phyloP scores from a whole-genome alignment of 2,888 invertebrate species.

The Galeopsomyia nigrocyanea region DNA sequence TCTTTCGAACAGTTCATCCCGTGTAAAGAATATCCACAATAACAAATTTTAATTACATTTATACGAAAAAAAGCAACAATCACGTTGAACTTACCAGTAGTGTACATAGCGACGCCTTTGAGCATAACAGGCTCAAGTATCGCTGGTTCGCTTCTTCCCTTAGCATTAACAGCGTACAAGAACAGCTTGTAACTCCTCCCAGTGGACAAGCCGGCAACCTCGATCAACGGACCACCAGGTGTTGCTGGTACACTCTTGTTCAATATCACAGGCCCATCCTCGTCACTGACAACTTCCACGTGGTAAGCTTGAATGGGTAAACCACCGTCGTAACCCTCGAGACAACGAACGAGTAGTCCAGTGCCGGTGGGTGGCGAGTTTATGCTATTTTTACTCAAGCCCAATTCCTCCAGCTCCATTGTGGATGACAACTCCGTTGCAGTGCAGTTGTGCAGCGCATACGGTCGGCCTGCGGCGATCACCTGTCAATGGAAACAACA shows the following conservation, averaged over 20 bases:
- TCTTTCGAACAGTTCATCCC: too few relatives aligned
- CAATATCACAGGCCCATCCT: slow-evolving; percentile 54
- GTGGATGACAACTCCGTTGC: slow-evolving; percentile 84
- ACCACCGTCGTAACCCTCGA: slow-evolving; percentile 90
- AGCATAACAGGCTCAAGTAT: slow-evolving; percentile 87
- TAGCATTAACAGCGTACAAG: slow-evolving; percentile 88
- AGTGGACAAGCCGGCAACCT: slow-evolving; percentile 78
- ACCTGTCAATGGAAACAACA: slow-evolving; percentile 53
- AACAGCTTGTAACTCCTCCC: slow-evolving; percentile 85
- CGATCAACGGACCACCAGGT: slow-evolving; percentile 77
- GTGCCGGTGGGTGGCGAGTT: slow-evolving; percentile 67
- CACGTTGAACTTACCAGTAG: slow-evolving; percentile 75
- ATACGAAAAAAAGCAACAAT: too few relatives aligned
- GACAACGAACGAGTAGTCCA: slow-evolving; percentile 83
- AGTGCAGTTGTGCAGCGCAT: slow-evolving; percentile 89
- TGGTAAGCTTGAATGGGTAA: slow-evolving; percentile 73
- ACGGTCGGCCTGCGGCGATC: slow-evolving; percentile 76
- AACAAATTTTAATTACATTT: too few relatives aligned
- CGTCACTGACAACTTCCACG: slow-evolving; percentile 62
- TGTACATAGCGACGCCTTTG: slow-evolving; percentile 87
- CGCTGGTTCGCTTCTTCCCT: slow-evolving; percentile 87
- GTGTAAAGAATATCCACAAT: too few relatives aligned
- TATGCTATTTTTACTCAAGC: slow-evolving; percentile 51
- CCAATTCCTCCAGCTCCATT: slow-evolving; percentile 57
- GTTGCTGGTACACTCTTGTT: slow-evolving; percentile 72